Evolutionary conservation across 2,888 invertebrate species (phyloP), one percentile per base, ranked within the genome.

Genomic region (Erebia epiphron): DNA sequence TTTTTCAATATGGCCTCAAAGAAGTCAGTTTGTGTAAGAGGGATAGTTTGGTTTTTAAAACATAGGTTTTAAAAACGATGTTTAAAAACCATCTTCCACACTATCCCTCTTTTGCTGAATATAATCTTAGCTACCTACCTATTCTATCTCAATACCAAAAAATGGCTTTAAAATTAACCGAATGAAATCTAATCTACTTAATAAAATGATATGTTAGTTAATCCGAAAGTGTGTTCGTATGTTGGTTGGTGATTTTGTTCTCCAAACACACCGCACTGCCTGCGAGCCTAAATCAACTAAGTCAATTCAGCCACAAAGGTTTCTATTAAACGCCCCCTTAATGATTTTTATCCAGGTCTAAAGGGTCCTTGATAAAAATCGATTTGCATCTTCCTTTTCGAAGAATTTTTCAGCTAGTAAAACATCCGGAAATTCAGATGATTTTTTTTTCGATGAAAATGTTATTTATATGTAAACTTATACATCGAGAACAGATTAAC

Each of bases 401-500:
- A 35, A 14, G 5, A 5, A 50, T 4, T n/a, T 13, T 50, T 9
- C 52, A n/a, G n/a, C 9, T n/a, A 52, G n/a, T 52, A 4, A 41
- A 58, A 35, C 41, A 41, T 10, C 16, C 16, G 14, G n/a, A 57
- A 57, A 57, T n/a, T 9, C 18, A 7, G 26, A 50, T 52, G 52
- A 63, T 50, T 63, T 63, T 14, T n/a, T 49, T 10, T 50, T 8
- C 35, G n/a, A 13, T 52, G 18, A 50, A 60, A 50, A 61, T 52
- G 21, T 43, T 67, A 67, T 62, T 64, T 61, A 64, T 43, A 26
- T 21, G 26, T 26, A 26, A 5, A 35, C 35, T 11, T 46, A 49
- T 21, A 41, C 26, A 49, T 67, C 46, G 58, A 46, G 21, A n/a
- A 67, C 26, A 57, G 67, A 26, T 67, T 67, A 58, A 58, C 67